Conservation (phyloP, 1,140 invertebrate species). For the Coenobita brevimanus region DNA sequence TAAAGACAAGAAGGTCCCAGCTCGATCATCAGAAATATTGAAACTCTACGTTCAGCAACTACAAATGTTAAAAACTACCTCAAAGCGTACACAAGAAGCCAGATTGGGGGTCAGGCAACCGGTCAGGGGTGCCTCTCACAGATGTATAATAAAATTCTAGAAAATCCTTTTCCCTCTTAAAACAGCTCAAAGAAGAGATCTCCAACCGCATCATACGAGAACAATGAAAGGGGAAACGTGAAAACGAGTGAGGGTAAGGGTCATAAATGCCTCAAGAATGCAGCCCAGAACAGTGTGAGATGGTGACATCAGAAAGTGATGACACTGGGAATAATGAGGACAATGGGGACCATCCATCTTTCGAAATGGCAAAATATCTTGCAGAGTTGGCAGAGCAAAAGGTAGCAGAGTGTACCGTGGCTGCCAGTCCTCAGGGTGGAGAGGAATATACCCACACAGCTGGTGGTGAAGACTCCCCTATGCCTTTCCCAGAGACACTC, state of each 20-base stretch:
- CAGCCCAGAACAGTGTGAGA: too few relatives aligned
- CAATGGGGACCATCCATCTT: constrained; percentile 32
- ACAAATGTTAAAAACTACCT: constrained; percentile 34
- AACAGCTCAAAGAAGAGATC: not conserved
- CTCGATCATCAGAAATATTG: constrained; percentile 34
- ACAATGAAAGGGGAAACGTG: not conserved
- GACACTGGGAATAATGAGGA: not conserved
- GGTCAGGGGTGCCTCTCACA: not conserved
- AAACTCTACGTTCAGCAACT: constrained; percentile 41
- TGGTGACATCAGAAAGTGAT: not conserved
- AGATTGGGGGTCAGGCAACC: constrained; percentile 8
- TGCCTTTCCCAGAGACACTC: too few relatives aligned
- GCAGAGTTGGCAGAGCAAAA: constrained; percentile 35
- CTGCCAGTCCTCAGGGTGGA: not conserved
- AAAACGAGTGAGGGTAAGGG: too few relatives aligned
- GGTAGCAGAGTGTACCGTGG: not conserved
- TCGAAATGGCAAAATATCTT: constrained; percentile 46
- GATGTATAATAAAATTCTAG: not conserved
- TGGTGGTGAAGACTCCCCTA: not conserved
- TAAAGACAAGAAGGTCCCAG: not conserved
- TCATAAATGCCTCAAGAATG: too few relatives aligned
- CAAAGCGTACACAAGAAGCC: not conserved
- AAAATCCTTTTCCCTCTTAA: not conserved
- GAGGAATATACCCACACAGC: not conserved
- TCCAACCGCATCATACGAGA: not conserved